Evolutionary conservation across 2,113 vertebrate genomes (phyloP), one percentile per base, ranked within the genome.

Genomic region (Urocitellus parryii): DNA sequence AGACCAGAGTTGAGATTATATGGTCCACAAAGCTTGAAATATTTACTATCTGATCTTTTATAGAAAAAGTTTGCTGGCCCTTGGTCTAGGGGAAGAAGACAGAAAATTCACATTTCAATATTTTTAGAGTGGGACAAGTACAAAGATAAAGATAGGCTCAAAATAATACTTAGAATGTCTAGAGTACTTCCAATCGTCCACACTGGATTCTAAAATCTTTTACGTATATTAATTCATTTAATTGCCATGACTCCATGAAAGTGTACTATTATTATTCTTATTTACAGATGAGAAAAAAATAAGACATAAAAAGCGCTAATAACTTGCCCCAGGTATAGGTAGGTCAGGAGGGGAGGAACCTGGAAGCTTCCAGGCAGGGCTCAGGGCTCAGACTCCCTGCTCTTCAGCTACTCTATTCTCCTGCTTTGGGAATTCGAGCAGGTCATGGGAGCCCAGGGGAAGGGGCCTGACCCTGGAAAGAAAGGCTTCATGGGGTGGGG

Each of bases 101-200:
- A 94, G 53, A 90, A 83, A 70, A 92, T 63, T 90, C 27, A 39
- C 51, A 65, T 88, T 72, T 72, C 53, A 73, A 88, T 88, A 74
- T 81, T 91, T 91, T 74, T 56, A 22, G 94, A 93, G 11, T 72
- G 14, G 68, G 25, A 53, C 42, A 84, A 84, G 39, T 63, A 45
- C 20, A n/a, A 90, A 34, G 37, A 29, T 85, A 74, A 65, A 39
- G 22, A 58, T 42, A 11, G n/a, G 5, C 22, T 65, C 53, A 78
- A 94, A 92, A 73, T 5, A 18, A 56, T 51, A 45, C 17, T 56
- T 74, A 53, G 0, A 25, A 7, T 90, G 94, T 90, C 39, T 85
- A 56, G 45, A 58, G 32, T 14, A 18, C 37, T 88, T 93, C 16
- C 8, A 61, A 29, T 7, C 53, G 20, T n/a, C n/a, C 20, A 42